Evolutionary conservation across 1,140 invertebrate species (phyloP).

Genomic region (Akabosia matsudoensis): DNA sequence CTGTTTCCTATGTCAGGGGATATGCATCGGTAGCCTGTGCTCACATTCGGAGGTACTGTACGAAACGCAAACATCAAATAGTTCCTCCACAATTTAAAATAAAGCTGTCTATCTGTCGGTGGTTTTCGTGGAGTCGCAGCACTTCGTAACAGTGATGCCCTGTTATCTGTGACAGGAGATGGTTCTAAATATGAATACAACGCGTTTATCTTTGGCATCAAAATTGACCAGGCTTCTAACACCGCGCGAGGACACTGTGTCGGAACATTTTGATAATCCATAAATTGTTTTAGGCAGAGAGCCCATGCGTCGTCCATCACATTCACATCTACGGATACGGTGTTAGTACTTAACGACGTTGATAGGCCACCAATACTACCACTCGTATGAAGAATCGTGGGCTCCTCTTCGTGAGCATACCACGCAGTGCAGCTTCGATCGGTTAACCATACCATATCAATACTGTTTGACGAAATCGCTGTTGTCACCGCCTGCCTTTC

Average conservation of each 20-base stretch:
- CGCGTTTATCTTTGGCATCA: conserved; percentile 83
- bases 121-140: conserved; percentile 73
- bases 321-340: conserved; percentile 31
- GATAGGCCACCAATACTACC: conserved; percentile 46
- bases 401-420: conserved; percentile 53
- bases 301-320: conserved; percentile 74
- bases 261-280: conserved; percentile 64
- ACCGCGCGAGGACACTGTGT: conserved; percentile 78
- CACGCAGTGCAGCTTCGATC: conserved; percentile 86
- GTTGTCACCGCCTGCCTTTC: conserved; percentile 72
- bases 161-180: conserved; percentile 93
- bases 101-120: conserved; percentile 83
- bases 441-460: conserved; percentile 91
- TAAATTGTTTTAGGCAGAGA: conserved; percentile 76
- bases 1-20: conserved; percentile 88
- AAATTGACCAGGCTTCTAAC: conserved; percentile 89
- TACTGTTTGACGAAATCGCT: conserved; percentile 63
- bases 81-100: conserved; percentile 93
- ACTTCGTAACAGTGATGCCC: conserved; percentile 82
- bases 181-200: conserved; percentile 91
- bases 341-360: conserved; percentile 28
- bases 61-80: conserved; percentile 92
- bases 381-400: conserved; percentile 47
- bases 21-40: conserved; percentile 77
- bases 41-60: conserved; percentile 74